These are phyloP conservation scores for Psittacula echo DNA, from an alignment of 2,797 vertebrate species.

Conservation along the genomic window DNA sequence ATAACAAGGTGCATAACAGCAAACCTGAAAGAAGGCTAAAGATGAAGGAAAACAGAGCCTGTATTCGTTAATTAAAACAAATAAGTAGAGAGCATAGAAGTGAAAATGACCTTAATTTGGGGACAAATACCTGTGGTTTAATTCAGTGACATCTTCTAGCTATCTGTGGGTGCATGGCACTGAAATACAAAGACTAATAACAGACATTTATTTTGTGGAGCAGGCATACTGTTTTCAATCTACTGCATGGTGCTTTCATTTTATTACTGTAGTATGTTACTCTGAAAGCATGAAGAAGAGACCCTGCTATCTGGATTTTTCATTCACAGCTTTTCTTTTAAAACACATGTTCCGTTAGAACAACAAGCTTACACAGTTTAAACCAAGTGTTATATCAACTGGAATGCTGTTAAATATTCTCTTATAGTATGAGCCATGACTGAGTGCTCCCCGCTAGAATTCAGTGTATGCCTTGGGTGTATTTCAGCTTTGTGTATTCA, in stretches of 20 bases:
- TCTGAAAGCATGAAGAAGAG: background rate
- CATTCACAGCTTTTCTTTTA: background rate
- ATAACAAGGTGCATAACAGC: slow-evolving; percentile 42
- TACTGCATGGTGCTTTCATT: background rate
- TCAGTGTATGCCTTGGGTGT: background rate
- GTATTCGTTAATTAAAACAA: slow-evolving; percentile 17
- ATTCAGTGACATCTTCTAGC: background rate
- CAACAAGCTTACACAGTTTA: background rate
- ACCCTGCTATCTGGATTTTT: background rate
- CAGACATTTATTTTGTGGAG: background rate
- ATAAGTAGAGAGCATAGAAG: background rate
- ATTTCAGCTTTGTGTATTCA: background rate
- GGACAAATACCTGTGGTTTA: background rate
- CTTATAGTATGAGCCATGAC: background rate
- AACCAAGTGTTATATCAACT: background rate
- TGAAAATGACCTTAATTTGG: background rate
- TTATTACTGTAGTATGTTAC: background rate
- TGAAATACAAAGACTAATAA: background rate
- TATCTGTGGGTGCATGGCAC: background rate
- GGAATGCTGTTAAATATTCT: background rate
- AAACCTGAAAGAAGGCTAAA: slow-evolving; percentile 5
- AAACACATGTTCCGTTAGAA: background rate
- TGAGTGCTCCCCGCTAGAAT: background rate
- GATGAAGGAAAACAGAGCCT: slow-evolving; percentile 25
- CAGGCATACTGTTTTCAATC: background rate